A percentile compares a stretch with the other conserved stretches of the same genome.
Evolutionary conservation across 2,888 invertebrate species (phyloP).

Genomic region (Nemurella pictetii): DNA sequence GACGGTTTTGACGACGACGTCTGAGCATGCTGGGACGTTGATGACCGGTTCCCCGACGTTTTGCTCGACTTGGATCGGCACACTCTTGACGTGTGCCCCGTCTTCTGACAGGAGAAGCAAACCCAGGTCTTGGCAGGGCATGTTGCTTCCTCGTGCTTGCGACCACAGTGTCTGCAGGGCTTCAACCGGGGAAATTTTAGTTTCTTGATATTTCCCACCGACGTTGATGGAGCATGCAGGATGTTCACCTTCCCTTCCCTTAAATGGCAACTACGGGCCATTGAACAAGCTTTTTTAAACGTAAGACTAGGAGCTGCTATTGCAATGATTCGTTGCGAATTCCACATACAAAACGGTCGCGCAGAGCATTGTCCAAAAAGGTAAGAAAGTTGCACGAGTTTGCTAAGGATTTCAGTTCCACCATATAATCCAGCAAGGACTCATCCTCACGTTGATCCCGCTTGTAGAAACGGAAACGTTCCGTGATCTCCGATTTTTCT

Average conservation of each 20-base stretch:
- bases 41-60: no score
- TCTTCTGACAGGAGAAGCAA: neutral
- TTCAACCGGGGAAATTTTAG: neutral
- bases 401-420: conserved; percentile 43
- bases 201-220: no score
- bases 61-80: neutral
- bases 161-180: conserved; percentile 1
- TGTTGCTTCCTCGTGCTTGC: neutral
- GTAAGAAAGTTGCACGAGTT: conserved; percentile 44
- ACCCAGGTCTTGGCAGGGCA: neutral
- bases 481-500: conserved; percentile 44
- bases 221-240: no score
- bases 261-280: conserved; percentile 38
- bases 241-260: conserved; percentile 33
- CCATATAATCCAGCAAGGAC: conserved; percentile 40
- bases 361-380: conserved; percentile 44
- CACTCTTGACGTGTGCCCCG: neutral
- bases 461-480: conserved; percentile 45
- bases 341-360: conserved; percentile 44
- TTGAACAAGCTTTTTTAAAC: conserved; percentile 40
- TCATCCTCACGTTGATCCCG: conserved; percentile 41
- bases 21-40: no score
- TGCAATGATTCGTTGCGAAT: conserved; percentile 41
- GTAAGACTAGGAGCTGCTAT: conserved; percentile 42
- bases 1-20: no score